Evolutionary conservation across 2,113 vertebrate species (phyloP), one percentile per base, ranked within the genome.

Genomic region (Ageneiosus marmoratus): DNA sequence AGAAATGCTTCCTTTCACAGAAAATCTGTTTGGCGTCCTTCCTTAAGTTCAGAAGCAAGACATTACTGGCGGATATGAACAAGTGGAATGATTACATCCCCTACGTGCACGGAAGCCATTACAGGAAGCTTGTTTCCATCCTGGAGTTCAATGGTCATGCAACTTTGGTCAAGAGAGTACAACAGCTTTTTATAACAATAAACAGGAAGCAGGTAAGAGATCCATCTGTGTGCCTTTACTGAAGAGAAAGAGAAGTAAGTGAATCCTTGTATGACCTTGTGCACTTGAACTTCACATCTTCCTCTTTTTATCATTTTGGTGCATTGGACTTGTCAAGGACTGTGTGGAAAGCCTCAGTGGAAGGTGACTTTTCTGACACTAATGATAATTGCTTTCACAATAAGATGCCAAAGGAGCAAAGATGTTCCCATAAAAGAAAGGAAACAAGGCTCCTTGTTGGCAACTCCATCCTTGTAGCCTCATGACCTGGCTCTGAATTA

Each of bases 171-270:
- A 88, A 73, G 73, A 58, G 84, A 48, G 84, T 75, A 88, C 86
- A 87, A 91, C 88, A 87, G 65, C 55, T 58, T 44, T 24, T 70
- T 0, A 69, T 50, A 86, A 92, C 89, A 89, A 88, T 90, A 94
- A 94, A 94, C 93, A 93, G 93, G 93, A 94, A 93, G 91, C 89
- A 92, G 92, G 89, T 91, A 89, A 90, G 46, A 37, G 22, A 91
- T 87, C 51, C 46, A 80, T 85, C 82, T 83, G 37, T 41, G 56
- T 62, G 22, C 69, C 65, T 74, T 63, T 24, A 56, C 22, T 10
- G 29, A 62, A 44, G 13, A 81, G 18, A 67, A 79, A 76, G 32
- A 29, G 20, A 75, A 34, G 41, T 55, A 75, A 86, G 77, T 72
- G 44, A 74, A 24, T 34, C 85, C 85, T 89, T 90, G 89, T 90